Evolutionary conservation across 2,888 invertebrate genomes (phyloP).

Genomic region (Aleiodes leptofemur): DNA sequence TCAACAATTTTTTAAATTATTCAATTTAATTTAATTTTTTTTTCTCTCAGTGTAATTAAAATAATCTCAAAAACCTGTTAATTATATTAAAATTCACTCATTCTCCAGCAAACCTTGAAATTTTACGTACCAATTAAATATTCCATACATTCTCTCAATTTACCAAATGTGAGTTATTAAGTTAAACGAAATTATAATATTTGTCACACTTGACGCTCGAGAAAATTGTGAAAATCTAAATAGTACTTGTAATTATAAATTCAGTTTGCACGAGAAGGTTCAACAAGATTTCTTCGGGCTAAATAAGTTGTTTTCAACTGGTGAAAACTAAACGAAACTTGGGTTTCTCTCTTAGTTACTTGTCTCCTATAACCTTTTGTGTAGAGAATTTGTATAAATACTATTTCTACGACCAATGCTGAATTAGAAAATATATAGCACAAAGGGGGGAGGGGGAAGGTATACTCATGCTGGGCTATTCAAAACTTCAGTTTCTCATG

Average conservation of each 20-base stretch:
- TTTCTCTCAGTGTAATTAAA: too few species aligned
- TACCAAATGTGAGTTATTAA: too few species aligned
- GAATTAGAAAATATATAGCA: conserved; percentile 2
- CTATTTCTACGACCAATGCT: conserved; percentile 6
- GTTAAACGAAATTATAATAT: conserved; percentile 3
- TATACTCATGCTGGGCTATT: neutral
- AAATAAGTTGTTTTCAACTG: conserved; percentile 19
- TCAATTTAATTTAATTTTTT: too few species aligned
- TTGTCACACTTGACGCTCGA: conserved; percentile 18
- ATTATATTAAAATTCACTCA: too few species aligned
- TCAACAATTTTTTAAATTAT: too few species aligned
- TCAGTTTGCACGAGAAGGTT: conserved; percentile 8
- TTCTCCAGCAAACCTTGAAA: too few species aligned
- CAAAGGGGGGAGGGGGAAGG: neutral
- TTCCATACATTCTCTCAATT: too few species aligned
- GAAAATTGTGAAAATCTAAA: conserved; percentile 27
- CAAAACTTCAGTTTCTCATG: conserved; percentile 5
- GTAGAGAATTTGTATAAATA: conserved; percentile 20
- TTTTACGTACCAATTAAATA: too few species aligned
- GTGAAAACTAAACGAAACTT: conserved; percentile 25
- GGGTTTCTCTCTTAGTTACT: conserved; percentile 2
- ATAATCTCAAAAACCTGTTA: too few species aligned
- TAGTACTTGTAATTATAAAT: conserved; percentile 19
- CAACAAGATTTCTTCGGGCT: conserved; percentile 26
- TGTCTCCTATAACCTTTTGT: conserved; percentile 11